These are phyloP conservation scores for Xestia xanthographa DNA, from an alignment of 2,888 invertebrate genomes.

Conservation along the genomic window DNA sequence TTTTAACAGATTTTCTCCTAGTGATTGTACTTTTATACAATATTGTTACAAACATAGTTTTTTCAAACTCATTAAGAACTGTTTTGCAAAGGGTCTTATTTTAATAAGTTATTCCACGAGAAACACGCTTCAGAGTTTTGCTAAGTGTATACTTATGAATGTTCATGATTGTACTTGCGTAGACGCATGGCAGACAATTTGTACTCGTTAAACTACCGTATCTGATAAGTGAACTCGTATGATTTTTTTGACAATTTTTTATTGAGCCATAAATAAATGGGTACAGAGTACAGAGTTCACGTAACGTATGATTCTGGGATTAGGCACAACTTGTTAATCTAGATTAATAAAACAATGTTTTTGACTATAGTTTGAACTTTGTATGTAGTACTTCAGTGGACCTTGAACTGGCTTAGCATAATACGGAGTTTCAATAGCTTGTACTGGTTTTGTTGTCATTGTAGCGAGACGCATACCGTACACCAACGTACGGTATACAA, in stretches of 20 bases:
- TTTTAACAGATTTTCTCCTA: background rate
- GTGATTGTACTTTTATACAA: background rate
- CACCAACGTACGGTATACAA: too few species aligned
- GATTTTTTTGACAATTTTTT: constrained; percentile 6
- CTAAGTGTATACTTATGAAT: background rate
- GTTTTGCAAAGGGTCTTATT: background rate
- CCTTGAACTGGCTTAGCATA: background rate
- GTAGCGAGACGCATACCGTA: too few species aligned
- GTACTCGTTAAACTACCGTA: constrained; percentile 15
- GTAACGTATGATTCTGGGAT: background rate
- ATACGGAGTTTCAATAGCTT: background rate
- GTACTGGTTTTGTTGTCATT: background rate
- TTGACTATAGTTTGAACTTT: background rate
- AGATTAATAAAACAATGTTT: background rate
- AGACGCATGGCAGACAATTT: constrained; percentile 47
- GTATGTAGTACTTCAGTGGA: background rate
- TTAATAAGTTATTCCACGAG: background rate
- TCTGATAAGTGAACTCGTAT: constrained; percentile 27
- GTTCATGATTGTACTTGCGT: constrained; percentile 11
- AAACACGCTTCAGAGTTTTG: background rate
- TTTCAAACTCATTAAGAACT: background rate
- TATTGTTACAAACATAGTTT: background rate
- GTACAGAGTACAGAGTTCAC: constrained; percentile 17
- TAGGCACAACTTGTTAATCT: background rate
- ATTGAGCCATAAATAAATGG: constrained; percentile 6